Evolutionary conservation across 2,797 vertebrate genomes (phyloP).

Genomic region (Alosa sapidissima): DNA sequence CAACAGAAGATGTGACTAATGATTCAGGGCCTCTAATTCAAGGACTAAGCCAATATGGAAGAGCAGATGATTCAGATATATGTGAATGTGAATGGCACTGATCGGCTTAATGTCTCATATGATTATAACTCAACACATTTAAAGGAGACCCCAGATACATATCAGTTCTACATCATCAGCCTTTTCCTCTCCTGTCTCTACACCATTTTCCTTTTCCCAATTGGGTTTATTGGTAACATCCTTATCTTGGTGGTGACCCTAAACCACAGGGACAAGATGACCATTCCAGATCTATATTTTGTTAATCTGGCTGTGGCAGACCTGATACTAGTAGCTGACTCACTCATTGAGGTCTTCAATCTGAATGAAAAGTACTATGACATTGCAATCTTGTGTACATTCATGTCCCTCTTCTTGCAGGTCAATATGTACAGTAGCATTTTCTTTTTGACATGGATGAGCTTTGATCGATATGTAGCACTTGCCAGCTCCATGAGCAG

Average conservation of each 20-base stretch:
- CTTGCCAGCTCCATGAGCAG: constrained; percentile 87
- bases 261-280: constrained; percentile 95
- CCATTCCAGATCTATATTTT: constrained; percentile 95
- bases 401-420: constrained; percentile 97
- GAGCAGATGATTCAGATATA: constrained; percentile 71
- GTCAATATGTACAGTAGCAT: constrained; percentile 99
- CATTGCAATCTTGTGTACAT: constrained; percentile 92
- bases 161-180: constrained; percentile 84
- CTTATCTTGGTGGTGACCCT: constrained; percentile 95
- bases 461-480: constrained; percentile 93
- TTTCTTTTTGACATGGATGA: constrained; percentile 99
- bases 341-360: constrained; percentile 97
- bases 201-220: constrained; percentile 94
- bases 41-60: constrained; percentile 78
- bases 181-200: constrained; percentile 95
- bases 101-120: constrained; percentile 73
- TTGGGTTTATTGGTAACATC: constrained; percentile 95
- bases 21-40: constrained; percentile 54
- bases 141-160: constrained; percentile 65
- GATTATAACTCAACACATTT: constrained; percentile 68
- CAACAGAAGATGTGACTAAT: constrained; percentile 55
- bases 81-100: constrained; percentile 76
- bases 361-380: constrained; percentile 95
- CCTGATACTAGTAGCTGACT: constrained; percentile 94
- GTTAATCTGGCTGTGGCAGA: constrained; percentile 92